These are phyloP conservation scores for Stictonetta naevosa DNA, from an alignment of 2,113 vertebrate genomes.

Conservation along the genomic window DNA sequence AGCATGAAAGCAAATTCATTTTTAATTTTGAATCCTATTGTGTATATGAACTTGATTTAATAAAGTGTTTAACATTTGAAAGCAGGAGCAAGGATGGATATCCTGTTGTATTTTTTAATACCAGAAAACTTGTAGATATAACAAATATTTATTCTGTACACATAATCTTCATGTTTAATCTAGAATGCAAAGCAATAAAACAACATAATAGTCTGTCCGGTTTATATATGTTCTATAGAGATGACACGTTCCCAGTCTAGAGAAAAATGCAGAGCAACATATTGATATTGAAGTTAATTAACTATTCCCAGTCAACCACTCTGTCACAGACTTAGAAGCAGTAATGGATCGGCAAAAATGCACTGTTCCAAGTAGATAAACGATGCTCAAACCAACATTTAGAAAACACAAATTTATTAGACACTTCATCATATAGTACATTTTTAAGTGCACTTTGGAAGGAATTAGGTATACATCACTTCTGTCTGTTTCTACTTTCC, in stretches of 20 bases:
- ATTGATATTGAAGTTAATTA: slow-evolving; percentile 1
- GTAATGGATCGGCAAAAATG: neutral
- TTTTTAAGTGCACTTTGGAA: neutral
- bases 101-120: neutral
- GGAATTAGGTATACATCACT: neutral
- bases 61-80: neutral
- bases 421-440: neutral
- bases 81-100: neutral
- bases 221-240: neutral
- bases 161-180: neutral
- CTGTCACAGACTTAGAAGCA: neutral
- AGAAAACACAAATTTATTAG: neutral
- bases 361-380: neutral
- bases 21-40: neutral
- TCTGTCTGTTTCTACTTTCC: neutral
- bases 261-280: neutral
- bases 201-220: neutral
- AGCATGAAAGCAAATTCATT: neutral
- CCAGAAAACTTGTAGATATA: neutral
- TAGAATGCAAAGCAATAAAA: neutral
- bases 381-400: neutral
- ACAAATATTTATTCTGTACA: neutral
- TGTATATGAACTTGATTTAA: neutral
- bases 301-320: neutral
- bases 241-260: neutral